A percentile compares a stretch with the other conserved stretches of the same genome.
Conservation (phyloP, 23 tunicate genomes). For the Aplidium turbinatum region DNA sequence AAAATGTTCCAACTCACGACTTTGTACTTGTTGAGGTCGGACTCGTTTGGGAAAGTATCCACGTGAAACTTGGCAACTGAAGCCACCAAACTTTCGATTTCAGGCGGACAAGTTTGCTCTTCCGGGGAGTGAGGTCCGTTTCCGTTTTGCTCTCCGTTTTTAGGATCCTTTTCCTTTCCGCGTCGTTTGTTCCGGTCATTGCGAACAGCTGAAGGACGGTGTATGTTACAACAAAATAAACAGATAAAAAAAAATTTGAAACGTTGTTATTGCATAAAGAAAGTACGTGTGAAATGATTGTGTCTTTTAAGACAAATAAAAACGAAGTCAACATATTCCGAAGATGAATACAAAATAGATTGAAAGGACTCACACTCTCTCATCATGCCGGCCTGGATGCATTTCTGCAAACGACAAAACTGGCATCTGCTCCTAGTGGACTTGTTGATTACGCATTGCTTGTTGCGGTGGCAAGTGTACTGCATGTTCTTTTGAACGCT, state of each 20-base stretch:
- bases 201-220: constrained; percentile 86
- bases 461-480: constrained; percentile 89
- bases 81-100: constrained; percentile 67
- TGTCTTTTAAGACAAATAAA: too few relatives aligned
- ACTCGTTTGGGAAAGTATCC: constrained; percentile 70
- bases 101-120: constrained; percentile 60
- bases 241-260: not conserved
- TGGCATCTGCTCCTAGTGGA: constrained; percentile 88
- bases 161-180: constrained; percentile 87
- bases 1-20: constrained; percentile 57
- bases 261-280: too few relatives aligned
- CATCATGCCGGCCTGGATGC: constrained; percentile 91
- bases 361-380: constrained; percentile 71
- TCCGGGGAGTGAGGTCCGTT: constrained; percentile 48
- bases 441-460: constrained; percentile 84
- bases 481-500: constrained; percentile 97
- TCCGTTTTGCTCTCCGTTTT: constrained; percentile 31
- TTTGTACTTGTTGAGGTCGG: constrained; percentile 53
- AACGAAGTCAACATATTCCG: too few relatives aligned
- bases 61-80: constrained; percentile 77
- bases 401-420: constrained; percentile 86
- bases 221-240: too few relatives aligned
- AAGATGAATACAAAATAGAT: too few relatives aligned
- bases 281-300: too few relatives aligned
- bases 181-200: constrained; percentile 95